A percentile compares a stretch with the other conserved stretches of the same genome.
These are phyloP conservation scores for Pomacea maculata DNA, from an alignment of 1,140 invertebrate species.

Conservation along the genomic window DNA sequence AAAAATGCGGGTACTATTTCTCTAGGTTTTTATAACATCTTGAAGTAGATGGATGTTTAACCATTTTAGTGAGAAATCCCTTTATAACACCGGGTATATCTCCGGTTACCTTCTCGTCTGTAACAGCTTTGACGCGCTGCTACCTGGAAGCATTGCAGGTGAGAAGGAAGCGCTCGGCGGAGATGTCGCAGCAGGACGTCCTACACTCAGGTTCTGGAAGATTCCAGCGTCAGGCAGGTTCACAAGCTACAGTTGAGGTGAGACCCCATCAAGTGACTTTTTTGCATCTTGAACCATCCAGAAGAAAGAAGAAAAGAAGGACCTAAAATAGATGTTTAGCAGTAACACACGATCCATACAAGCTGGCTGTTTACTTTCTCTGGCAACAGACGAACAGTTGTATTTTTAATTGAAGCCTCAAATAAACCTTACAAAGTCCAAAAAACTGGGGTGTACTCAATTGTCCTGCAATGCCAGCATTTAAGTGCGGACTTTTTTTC, in stretches of 20 bases:
- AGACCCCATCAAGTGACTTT: too few relatives aligned
- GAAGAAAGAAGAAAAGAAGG: background rate
- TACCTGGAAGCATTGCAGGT: background rate
- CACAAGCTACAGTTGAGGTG: background rate
- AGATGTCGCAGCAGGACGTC: background rate
- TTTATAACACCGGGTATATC: too few relatives aligned
- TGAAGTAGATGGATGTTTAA: too few relatives aligned
- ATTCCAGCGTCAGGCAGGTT: background rate
- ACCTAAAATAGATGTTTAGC: background rate
- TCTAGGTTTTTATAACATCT: too few relatives aligned
- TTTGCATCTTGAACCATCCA: background rate
- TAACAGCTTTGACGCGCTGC: background rate
- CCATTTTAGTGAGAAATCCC: too few relatives aligned
- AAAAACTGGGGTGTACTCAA: too few relatives aligned
- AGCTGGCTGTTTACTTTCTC: background rate
- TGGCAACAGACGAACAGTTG: too few relatives aligned
- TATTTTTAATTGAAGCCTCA: too few relatives aligned
- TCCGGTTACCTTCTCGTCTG: background rate
- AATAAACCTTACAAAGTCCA: too few relatives aligned
- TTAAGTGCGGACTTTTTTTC: too few relatives aligned
- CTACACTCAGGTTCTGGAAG: background rate
- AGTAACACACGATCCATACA: background rate
- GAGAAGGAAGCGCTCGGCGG: background rate
- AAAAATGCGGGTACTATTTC: too few relatives aligned
- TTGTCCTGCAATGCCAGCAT: too few relatives aligned